Evolutionary conservation across 2,797 vertebrate species (phyloP).

Genomic region (Chelidonichthys spinosus): DNA sequence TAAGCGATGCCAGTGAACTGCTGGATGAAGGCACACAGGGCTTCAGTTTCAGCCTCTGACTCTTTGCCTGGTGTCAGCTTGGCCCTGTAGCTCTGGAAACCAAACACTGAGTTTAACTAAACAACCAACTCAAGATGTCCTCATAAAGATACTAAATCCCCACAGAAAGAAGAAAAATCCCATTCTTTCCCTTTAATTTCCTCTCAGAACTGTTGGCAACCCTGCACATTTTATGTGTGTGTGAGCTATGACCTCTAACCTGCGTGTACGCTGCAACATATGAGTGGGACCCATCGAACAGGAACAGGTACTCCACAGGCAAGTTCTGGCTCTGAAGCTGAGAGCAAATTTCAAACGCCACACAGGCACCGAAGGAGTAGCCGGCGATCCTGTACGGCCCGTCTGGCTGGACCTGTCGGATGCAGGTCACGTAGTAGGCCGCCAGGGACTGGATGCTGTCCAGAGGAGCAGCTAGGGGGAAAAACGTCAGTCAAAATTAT

Average conservation of each 20-base stretch:
- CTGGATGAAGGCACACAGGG: conserved; percentile 93
- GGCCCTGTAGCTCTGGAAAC: conserved; percentile 90
- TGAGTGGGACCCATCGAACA: conserved; percentile 95
- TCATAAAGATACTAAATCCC: not conserved
- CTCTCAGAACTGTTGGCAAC: not conserved
- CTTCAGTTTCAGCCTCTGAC: conserved; percentile 92
- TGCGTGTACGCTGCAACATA: conserved; percentile 95
- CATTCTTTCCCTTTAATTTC: not conserved
- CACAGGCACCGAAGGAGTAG: conserved; percentile 97
- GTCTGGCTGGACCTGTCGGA: conserved; percentile 91
- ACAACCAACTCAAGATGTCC: not conserved
- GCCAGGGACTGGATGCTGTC: conserved; percentile 94
- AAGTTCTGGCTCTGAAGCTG: conserved; percentile 90
- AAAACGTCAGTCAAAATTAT: not conserved
- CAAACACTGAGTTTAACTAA: not conserved
- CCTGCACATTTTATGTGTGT: not conserved
- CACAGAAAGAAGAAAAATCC: not conserved
- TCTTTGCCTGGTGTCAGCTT: conserved; percentile 92
- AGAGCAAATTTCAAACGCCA: conserved; percentile 97
- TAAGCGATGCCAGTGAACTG: conserved; percentile 91
- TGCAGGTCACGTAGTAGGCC: conserved; percentile 89
- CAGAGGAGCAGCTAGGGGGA: conserved; percentile 88
- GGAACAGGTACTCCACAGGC: conserved; percentile 89
- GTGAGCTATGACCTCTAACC: conserved; percentile 77
- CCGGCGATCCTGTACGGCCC: conserved; percentile 94